A percentile compares a stretch with the other conserved stretches of the same genome.
Conservation (phyloP, 2,888 invertebrate species). For the Tineola bisselliella region DNA sequence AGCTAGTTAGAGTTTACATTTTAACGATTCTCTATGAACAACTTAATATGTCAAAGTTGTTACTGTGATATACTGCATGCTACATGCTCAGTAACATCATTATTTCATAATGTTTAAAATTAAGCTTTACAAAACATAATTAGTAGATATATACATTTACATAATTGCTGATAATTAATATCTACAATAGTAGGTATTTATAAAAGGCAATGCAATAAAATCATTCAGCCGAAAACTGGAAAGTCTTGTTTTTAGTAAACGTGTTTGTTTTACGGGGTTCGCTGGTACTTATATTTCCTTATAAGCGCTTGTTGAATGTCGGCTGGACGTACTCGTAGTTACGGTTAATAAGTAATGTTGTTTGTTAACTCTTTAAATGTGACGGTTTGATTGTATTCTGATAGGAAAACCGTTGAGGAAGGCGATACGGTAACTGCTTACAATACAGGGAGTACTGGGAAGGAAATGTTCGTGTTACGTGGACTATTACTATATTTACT, state of each 20-base stretch:
- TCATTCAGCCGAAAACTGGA: background rate
- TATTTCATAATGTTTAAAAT: background rate
- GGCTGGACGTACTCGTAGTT: constrained; percentile 9
- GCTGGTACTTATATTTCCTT: background rate
- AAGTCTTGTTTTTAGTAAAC: background rate
- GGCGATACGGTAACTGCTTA: constrained; percentile 10
- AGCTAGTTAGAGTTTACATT: constrained; percentile 8
- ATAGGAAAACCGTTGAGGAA: background rate
- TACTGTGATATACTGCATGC: background rate
- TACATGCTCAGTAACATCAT: background rate
- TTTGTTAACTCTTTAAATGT: constrained; percentile 4
- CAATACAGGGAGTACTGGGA: background rate
- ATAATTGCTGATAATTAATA: background rate
- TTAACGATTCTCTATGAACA: background rate
- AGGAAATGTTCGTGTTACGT: too few relatives aligned
- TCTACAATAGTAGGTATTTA: too few relatives aligned
- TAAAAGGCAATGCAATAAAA: background rate
- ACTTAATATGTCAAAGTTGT: constrained; percentile 3
- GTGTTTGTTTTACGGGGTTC: background rate
- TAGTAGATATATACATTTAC: background rate
- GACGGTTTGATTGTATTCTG: background rate
- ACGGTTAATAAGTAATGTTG: constrained; percentile 5
- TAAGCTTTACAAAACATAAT: background rate
- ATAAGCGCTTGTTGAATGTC: background rate
- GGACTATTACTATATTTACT: too few relatives aligned